A percentile compares a stretch with the other conserved stretches of the same genome.
Evolutionary conservation across 2,888 invertebrate genomes (phyloP).

Genomic region (Phytoseiulus persimilis): DNA sequence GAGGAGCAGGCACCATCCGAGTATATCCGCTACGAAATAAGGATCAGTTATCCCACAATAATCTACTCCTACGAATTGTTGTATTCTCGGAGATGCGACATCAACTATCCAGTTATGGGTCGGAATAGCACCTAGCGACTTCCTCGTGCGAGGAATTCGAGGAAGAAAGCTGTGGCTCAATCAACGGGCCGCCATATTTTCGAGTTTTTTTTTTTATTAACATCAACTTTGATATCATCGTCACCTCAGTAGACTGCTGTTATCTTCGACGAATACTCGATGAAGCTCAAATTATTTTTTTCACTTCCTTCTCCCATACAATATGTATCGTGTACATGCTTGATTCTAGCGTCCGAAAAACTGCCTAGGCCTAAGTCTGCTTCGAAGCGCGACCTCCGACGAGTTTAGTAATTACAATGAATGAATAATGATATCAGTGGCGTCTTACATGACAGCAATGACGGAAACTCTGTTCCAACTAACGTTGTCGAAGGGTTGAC

Average conservation of each 20-base stretch:
- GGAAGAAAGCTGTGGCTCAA: too few relatives aligned
- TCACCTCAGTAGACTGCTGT: not conserved
- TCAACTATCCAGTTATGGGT: too few relatives aligned
- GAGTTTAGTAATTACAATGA: not conserved
- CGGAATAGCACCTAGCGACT: too few relatives aligned
- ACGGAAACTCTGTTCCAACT: too few relatives aligned
- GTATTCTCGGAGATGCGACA: too few relatives aligned
- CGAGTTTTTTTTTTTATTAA: constrained; percentile 7
- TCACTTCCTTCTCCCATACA: not conserved
- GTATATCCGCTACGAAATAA: too few relatives aligned
- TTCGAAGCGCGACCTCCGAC: not conserved
- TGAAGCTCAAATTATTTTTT: not conserved
- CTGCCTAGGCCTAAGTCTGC: not conserved
- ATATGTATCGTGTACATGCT: not conserved
- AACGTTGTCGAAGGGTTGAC: not conserved
- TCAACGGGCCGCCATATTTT: too few relatives aligned
- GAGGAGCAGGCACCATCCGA: too few relatives aligned
- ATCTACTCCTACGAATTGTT: too few relatives aligned
- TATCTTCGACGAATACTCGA: not conserved
- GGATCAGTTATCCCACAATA: too few relatives aligned
- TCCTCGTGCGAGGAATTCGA: too few relatives aligned
- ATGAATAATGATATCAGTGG: not conserved
- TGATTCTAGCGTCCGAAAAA: not conserved
- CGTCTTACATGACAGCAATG: not conserved
- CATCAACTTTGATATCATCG: constrained; percentile 38